Conservation (phyloP, 2,113 vertebrate genomes). For the Macroglossus sobrinus region DNA sequence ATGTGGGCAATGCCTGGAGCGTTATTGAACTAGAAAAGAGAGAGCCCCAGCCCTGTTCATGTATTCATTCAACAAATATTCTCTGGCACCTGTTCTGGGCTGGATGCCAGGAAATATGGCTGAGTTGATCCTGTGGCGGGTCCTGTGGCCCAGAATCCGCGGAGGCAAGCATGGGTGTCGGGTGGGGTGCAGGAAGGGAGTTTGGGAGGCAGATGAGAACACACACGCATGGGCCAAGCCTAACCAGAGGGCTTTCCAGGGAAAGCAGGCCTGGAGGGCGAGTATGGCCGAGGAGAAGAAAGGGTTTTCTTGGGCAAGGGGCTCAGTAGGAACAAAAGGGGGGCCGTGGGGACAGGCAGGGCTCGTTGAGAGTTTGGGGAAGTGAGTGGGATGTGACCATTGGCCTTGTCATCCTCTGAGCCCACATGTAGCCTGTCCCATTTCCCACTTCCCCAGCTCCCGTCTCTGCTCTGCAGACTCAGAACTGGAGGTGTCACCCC, state of each 20-base stretch:
- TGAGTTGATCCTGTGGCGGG: background rate
- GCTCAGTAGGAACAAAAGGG: fast-evolving
- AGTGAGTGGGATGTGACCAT: fast-evolving
- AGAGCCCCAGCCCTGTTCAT: background rate
- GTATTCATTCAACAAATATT: background rate
- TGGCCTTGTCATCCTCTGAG: background rate
- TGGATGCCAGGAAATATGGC: background rate
- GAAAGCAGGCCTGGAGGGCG: background rate
- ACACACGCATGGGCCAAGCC: background rate
- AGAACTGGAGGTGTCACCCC: background rate
- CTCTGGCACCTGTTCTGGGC: background rate
- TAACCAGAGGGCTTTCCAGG: background rate
- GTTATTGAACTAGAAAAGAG: background rate
- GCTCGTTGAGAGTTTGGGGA: background rate
- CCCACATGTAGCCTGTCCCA: background rate
- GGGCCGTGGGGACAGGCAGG: background rate
- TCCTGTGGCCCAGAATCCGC: background rate
- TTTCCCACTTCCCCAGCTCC: background rate
- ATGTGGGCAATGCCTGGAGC: background rate
- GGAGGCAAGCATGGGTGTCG: background rate
- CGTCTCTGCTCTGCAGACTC: background rate
- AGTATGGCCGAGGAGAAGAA: background rate
- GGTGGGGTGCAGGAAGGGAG: background rate
- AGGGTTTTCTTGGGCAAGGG: background rate
- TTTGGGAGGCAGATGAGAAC: background rate